Conservation (phyloP, 1,140 invertebrate species). For the Lordiphosa collinella region DNA sequence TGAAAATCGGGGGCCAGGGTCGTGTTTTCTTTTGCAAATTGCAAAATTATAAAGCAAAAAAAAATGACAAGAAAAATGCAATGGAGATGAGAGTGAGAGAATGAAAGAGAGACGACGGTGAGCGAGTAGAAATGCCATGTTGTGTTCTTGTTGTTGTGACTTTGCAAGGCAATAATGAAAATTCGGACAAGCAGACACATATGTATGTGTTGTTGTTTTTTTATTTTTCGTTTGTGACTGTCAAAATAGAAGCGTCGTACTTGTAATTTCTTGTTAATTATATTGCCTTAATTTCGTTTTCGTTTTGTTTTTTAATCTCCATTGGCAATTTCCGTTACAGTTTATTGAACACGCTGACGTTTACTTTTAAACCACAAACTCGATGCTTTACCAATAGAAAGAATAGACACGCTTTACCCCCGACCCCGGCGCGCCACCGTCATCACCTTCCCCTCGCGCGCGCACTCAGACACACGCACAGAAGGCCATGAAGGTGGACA, state of each 20-base stretch:
- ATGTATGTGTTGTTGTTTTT: slow-evolving; percentile 9
- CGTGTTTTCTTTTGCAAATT: slow-evolving; percentile 1
- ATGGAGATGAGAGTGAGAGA: slow-evolving; percentile 15
- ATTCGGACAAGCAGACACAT: slow-evolving; percentile 36
- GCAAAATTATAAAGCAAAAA: background rate
- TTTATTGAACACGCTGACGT: slow-evolving; percentile 41
- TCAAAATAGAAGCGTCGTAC: background rate
- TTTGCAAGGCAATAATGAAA: slow-evolving; percentile 42
- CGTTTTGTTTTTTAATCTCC: background rate
- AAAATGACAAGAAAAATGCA: slow-evolving; percentile 15
- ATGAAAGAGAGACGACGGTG: background rate
- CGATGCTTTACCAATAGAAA: slow-evolving; percentile 30
- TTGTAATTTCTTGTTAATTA: background rate
- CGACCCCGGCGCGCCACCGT: background rate
- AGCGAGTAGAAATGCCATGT: slow-evolving; percentile 7
- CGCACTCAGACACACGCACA: background rate
- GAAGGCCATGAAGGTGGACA: slow-evolving; percentile 91
- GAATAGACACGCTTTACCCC: slow-evolving; percentile 4
- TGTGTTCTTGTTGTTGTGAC: slow-evolving; percentile 29
- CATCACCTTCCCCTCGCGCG: background rate
- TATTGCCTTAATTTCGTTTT: slow-evolving; percentile 2
- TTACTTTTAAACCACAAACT: slow-evolving; percentile 29
- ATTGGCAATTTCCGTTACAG: slow-evolving; percentile 24
- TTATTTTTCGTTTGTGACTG: background rate
- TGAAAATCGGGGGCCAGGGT: no score